These are phyloP conservation scores for Arctocebus calabarensis DNA, from an alignment of 2,797 vertebrate genomes.

Conservation along the genomic window DNA sequence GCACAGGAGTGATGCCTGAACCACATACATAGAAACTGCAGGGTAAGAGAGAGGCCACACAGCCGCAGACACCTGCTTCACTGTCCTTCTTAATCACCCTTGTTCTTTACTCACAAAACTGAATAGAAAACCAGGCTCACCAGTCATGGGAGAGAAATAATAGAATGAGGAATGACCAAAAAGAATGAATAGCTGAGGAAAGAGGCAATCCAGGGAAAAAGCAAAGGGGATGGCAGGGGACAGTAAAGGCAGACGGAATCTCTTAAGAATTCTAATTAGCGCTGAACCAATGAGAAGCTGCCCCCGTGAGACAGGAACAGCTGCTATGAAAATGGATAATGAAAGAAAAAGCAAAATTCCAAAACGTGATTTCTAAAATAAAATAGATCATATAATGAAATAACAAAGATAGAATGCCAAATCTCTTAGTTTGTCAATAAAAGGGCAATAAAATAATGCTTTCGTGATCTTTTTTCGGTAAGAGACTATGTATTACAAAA, in stretches of 20 bases:
- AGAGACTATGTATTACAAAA: background rate
- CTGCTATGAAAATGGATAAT: background rate
- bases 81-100: background rate
- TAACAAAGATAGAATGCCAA: background rate
- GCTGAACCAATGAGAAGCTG: background rate
- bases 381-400: background rate
- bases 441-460: background rate
- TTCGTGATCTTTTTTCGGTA: background rate
- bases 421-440: background rate
- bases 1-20: too few relatives aligned
- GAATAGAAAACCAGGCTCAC: background rate
- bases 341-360: background rate
- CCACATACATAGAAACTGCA: background rate
- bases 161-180: background rate
- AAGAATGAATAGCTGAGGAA: constrained; percentile 21
- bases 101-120: background rate
- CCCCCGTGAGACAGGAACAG: background rate
- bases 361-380: background rate
- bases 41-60: background rate
- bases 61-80: background rate
- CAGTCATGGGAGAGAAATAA: background rate
- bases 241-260: background rate
- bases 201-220: background rate
- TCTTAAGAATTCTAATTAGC: background rate
- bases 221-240: background rate